These are phyloP conservation scores for Barypeithes pellucidus DNA, from an alignment of 2,888 invertebrate species.

Conservation along the genomic window DNA sequence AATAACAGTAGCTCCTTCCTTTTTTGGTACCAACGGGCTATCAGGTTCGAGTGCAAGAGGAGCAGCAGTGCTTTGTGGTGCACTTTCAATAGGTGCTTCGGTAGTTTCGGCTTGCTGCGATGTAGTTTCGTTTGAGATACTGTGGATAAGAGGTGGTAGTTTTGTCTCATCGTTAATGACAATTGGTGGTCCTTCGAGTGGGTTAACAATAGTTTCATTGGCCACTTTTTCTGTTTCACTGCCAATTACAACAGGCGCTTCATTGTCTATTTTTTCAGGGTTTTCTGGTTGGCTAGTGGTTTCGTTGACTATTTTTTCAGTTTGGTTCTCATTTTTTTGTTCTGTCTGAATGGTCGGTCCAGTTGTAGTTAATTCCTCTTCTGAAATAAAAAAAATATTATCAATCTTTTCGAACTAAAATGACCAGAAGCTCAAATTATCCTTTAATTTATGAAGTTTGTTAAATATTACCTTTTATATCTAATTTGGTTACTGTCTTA, in stretches of 20 bases:
- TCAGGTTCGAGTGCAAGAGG: not conserved
- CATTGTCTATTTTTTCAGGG: too few relatives aligned
- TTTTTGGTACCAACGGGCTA: not conserved
- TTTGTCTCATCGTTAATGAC: not conserved
- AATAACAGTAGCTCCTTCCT: not conserved
- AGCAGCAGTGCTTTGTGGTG: not conserved
- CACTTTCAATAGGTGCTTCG: not conserved
- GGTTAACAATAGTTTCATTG: too few relatives aligned
- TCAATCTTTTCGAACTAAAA: too few relatives aligned
- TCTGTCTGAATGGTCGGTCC: not conserved
- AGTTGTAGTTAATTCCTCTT: not conserved
- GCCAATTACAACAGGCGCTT: not conserved
- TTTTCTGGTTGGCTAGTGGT: not conserved
- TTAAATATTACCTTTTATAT: not conserved
- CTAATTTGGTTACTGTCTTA: slow-evolving; percentile 2
- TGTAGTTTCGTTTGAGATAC: not conserved
- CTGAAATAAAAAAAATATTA: too few relatives aligned
- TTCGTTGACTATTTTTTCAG: not conserved
- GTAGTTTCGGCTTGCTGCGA: not conserved
- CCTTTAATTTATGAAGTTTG: too few relatives aligned
- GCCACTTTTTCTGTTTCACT: not conserved
- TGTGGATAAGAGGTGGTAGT: not conserved
- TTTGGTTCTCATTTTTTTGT: too few relatives aligned
- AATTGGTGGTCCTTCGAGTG: not conserved
- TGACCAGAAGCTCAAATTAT: too few relatives aligned